Evolutionary conservation across 2,888 invertebrate genomes (phyloP).

Genomic region (Linyphia triangularis): DNA sequence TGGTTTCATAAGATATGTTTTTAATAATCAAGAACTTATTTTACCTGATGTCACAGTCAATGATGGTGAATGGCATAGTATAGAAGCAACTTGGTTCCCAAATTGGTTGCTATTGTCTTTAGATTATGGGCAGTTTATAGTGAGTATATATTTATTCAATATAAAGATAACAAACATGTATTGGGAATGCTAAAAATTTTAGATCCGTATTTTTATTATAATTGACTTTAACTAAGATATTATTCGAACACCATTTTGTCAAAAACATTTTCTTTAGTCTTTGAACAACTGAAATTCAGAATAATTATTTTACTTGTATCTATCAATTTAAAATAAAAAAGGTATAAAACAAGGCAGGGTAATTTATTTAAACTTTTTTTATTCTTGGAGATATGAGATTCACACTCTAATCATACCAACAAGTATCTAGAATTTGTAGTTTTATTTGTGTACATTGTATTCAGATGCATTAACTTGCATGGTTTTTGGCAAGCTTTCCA

Average conservation of each 20-base stretch:
- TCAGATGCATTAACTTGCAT: too few relatives aligned
- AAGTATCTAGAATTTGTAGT: not conserved
- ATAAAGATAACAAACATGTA: not conserved
- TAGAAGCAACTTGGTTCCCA: slow-evolving; percentile 86
- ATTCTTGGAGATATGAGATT: not conserved
- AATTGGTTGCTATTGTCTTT: slow-evolving; percentile 87
- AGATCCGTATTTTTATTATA: not conserved
- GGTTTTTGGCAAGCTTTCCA: too few relatives aligned
- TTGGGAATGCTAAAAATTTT: not conserved
- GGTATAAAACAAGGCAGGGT: too few relatives aligned
- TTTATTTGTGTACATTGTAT: too few relatives aligned
- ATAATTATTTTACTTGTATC: too few relatives aligned
- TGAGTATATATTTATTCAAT: slow-evolving; percentile 77
- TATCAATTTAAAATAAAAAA: too few relatives aligned
- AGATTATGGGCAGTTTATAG: slow-evolving; percentile 90
- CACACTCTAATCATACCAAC: not conserved
- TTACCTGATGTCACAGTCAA: slow-evolving; percentile 78
- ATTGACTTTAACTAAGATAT: not conserved
- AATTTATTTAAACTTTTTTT: too few relatives aligned
- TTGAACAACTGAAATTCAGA: not conserved
- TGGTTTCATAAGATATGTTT: slow-evolving; percentile 88
- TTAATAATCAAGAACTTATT: slow-evolving; percentile 81
- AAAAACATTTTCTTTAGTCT: not conserved
- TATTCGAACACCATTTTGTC: not conserved
- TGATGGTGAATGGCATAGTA: slow-evolving; percentile 95